Conservation (phyloP, 2,113 vertebrate species). For the Calypte anna region DNA sequence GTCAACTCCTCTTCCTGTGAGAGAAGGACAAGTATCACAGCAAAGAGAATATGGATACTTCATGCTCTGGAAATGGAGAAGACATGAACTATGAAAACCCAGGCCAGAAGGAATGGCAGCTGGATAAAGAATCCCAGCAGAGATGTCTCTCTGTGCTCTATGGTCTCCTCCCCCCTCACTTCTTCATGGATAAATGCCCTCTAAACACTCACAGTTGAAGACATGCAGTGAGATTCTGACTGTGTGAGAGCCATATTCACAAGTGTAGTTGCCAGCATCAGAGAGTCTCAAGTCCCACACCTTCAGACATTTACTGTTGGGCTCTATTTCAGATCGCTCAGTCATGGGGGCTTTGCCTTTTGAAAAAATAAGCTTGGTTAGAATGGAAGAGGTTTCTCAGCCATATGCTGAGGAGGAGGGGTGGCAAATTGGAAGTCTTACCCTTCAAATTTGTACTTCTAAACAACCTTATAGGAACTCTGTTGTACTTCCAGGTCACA, state of each 20-base stretch:
- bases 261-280: constrained; percentile 53
- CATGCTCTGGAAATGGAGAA: background rate
- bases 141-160: background rate
- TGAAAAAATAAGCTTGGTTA: background rate
- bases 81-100: background rate
- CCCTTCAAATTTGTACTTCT: accelerated
- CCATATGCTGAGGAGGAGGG: background rate
- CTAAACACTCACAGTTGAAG: constrained; percentile 61
- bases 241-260: background rate
- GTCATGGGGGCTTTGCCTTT: background rate
- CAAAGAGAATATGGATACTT: background rate
- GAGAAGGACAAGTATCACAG: background rate
- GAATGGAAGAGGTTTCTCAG: background rate
- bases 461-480: accelerated
- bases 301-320: constrained; percentile 15
- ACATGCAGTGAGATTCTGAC: constrained; percentile 32
- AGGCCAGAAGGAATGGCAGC: background rate
- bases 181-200: background rate
- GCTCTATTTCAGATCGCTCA: accelerated
- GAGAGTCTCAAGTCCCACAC: background rate
- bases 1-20: background rate
- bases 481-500: background rate
- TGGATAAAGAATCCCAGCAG: background rate
- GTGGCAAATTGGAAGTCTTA: background rate
- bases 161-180: accelerated